Conservation (phyloP, 2,888 invertebrate genomes). For the Subacronicta megacephala region DNA sequence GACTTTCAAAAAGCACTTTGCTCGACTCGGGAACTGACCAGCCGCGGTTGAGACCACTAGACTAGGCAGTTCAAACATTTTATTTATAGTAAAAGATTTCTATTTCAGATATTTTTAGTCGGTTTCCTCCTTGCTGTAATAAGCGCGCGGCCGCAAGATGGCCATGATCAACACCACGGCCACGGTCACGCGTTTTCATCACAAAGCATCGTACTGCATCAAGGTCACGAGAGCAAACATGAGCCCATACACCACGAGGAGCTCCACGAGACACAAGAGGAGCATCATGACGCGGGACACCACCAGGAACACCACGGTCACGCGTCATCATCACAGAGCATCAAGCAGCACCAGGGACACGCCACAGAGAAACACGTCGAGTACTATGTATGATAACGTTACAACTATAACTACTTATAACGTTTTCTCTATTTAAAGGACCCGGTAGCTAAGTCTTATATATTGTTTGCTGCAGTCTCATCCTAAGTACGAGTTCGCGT, state of each 20-base stretch:
- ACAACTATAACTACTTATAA: not conserved
- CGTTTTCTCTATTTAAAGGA: not conserved
- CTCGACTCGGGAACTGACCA: no score
- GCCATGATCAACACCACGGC: constrained; percentile 30
- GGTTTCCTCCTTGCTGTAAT: constrained; percentile 25
- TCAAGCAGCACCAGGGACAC: constrained; percentile 61
- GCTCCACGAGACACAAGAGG: no score
- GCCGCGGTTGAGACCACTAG: no score
- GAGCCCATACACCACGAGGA: no score
- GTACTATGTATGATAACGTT: constrained; percentile 37
- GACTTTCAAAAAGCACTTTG: no score
- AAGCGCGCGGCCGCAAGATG: constrained; percentile 42
- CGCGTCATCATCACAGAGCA: constrained; percentile 68
- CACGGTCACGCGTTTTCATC: constrained; percentile 67
- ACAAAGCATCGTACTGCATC: constrained; percentile 67
- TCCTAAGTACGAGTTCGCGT: constrained; percentile 82
- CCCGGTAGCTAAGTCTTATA: constrained; percentile 8
- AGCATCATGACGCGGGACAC: no score
- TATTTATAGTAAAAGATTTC: no score
- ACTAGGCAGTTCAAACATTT: no score
- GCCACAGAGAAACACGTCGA: constrained; percentile 46
- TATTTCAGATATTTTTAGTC: constrained; percentile 20
- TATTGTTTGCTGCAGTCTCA: constrained; percentile 62
- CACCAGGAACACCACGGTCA: no score
- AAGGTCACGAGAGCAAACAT: no score